Evolutionary conservation across 35 echinoderm and acorn worm genomes (phyloP).

Genomic region (Ophiothrix spiculata): DNA sequence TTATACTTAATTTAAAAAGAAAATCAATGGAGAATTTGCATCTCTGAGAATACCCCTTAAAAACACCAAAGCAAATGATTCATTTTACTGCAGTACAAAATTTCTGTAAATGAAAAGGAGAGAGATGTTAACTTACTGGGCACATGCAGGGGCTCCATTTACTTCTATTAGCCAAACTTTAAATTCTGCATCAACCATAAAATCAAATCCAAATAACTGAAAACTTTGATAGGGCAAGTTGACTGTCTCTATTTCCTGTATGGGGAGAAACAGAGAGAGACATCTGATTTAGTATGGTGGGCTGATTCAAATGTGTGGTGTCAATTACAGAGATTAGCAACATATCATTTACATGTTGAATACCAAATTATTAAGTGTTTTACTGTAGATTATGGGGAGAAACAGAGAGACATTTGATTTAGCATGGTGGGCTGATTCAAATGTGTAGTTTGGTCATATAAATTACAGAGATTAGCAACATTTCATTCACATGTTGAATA

Average conservation of each 20-base stretch:
- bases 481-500: no score
- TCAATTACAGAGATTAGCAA: background rate
- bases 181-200: slow-evolving; percentile 49
- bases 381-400: no score
- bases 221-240: slow-evolving; percentile 61
- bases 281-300: background rate
- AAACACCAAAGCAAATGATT: background rate
- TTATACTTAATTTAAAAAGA: background rate
- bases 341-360: background rate
- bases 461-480: no score
- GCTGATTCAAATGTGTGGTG: background rate
- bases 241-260: slow-evolving; percentile 41
- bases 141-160: slow-evolving; percentile 71
- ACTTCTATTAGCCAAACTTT: slow-evolving; percentile 71
- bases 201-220: slow-evolving; percentile 83
- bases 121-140: slow-evolving; percentile 37
- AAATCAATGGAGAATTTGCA: background rate
- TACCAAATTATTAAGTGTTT: background rate
- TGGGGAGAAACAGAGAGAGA: background rate
- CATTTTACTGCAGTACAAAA: background rate
- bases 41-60: background rate
- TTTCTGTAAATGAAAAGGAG: background rate
- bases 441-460: background rate
- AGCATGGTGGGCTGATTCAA: no score
- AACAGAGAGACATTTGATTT: no score